Evolutionary conservation across 2,797 vertebrate species (phyloP).

Genomic region (Nasua narica): DNA sequence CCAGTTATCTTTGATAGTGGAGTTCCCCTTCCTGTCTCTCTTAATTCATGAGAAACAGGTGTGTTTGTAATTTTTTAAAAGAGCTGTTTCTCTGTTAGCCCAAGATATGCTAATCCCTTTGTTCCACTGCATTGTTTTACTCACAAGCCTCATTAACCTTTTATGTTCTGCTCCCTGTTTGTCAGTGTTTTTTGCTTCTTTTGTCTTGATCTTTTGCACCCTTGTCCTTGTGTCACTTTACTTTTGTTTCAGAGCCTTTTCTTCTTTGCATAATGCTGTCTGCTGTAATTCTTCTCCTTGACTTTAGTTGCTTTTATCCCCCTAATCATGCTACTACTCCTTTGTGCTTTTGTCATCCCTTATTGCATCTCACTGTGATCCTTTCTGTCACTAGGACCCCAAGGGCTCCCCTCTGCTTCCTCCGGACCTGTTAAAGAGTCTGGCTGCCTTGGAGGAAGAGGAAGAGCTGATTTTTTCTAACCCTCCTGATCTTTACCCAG

Average conservation of each 20-base stretch:
- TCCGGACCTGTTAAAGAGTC: conserved; percentile 99
- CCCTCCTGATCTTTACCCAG: conserved; percentile 99
- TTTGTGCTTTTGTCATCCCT: conserved; percentile 64
- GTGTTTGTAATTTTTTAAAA: not conserved
- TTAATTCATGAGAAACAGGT: not conserved
- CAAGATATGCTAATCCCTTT: not conserved
- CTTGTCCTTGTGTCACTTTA: not conserved
- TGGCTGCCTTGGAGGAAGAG: conserved; percentile 99
- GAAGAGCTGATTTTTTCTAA: conserved; percentile 99
- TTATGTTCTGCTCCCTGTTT: not conserved
- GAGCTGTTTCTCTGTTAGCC: not conserved
- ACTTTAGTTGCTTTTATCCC: not conserved
- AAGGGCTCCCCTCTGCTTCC: conserved; percentile 99
- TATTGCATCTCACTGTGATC: conserved; percentile 84
- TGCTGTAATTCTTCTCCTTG: not conserved
- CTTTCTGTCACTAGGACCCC: conserved; percentile 94
- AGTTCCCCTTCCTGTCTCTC: not conserved
- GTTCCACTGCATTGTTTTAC: not conserved
- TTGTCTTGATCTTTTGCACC: conserved; percentile 46
- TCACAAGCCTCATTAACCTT: not conserved
- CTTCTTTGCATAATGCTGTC: not conserved
- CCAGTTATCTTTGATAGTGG: not conserved
- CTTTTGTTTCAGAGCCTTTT: not conserved
- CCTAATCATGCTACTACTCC: conserved; percentile 40
- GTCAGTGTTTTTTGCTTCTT: not conserved